Conservation (phyloP, 1,140 invertebrate species). For the Dendroctonus ponderosae region DNA sequence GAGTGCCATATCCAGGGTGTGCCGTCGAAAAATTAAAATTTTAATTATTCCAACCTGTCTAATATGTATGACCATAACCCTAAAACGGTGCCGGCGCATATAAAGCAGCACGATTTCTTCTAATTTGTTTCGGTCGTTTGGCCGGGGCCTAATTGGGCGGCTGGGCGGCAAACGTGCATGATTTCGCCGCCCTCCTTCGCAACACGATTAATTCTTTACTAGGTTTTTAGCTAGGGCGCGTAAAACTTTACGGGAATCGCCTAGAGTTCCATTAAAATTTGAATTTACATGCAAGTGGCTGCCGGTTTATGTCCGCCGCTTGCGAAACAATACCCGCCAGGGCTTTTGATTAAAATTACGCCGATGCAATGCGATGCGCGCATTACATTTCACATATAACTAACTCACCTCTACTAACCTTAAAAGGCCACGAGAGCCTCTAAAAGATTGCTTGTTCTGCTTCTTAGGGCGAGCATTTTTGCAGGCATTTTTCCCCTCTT, state of each 20-base stretch:
- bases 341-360: constrained; percentile 17
- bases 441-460: no score
- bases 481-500: no score
- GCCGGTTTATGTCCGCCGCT: constrained; percentile 3
- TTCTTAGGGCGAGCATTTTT: no score
- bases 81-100: constrained; percentile 15
- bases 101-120: constrained; percentile 34
- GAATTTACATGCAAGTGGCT: constrained; percentile 29
- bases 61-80: constrained; percentile 24
- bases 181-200: constrained; percentile 16
- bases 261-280: constrained; percentile 34
- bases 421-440: no score
- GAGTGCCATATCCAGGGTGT: background rate
- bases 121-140: constrained; percentile 24
- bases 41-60: constrained; percentile 30
- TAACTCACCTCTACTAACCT: no score
- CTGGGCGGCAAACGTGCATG: constrained; percentile 23
- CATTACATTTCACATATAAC: no score
- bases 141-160: constrained; percentile 27
- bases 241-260: constrained; percentile 34
- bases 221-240: constrained; percentile 32
- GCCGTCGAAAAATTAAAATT: constrained; percentile 24
- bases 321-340: background rate
- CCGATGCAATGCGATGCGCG: no score
- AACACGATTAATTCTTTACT: constrained; percentile 35